Percentiles rank a stretch among this genome's conserved stretches.
phyloP scores from a whole-genome alignment of 1,140 invertebrate species.

The Ericerus pela region DNA sequence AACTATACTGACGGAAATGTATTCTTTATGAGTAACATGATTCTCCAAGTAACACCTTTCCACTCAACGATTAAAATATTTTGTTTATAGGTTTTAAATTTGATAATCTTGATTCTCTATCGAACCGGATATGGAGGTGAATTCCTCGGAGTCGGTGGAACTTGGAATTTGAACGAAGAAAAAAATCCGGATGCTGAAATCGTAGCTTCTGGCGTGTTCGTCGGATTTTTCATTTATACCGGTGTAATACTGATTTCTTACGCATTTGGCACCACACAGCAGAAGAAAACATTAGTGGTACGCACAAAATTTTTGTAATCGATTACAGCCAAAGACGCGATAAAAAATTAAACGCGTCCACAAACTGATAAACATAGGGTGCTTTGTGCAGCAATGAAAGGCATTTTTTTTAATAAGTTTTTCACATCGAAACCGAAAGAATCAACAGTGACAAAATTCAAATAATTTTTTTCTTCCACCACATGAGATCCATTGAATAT shows the following conservation, averaged over 20 bases:
- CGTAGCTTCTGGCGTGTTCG: constrained; percentile 65
- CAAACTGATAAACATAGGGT: too few species aligned
- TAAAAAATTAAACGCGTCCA: too few species aligned
- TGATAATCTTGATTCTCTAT: constrained; percentile 64
- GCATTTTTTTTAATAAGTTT: too few species aligned
- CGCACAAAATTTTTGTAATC: constrained; percentile 22
- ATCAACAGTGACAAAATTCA: too few species aligned
- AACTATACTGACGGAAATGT: too few species aligned
- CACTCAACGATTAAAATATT: background rate
- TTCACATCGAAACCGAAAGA: background rate
- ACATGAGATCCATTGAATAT: too few species aligned
- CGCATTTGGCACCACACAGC: constrained; percentile 55
- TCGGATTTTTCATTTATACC: constrained; percentile 56
- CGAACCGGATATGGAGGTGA: constrained; percentile 61
- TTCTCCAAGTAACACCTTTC: too few species aligned
- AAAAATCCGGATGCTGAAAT: constrained; percentile 73
- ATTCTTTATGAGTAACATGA: too few species aligned
- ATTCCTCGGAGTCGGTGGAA: constrained; percentile 68
- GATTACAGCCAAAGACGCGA: too few species aligned
- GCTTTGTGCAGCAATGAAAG: too few species aligned
- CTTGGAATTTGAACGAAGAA: constrained; percentile 75
- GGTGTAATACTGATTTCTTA: constrained; percentile 25
- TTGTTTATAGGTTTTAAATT: constrained; percentile 51
- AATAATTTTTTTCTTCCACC: too few species aligned
- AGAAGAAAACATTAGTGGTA: constrained; percentile 46